Conservation (phyloP, 2,797 vertebrate species). For the Acrocephalus scirpaceus region DNA sequence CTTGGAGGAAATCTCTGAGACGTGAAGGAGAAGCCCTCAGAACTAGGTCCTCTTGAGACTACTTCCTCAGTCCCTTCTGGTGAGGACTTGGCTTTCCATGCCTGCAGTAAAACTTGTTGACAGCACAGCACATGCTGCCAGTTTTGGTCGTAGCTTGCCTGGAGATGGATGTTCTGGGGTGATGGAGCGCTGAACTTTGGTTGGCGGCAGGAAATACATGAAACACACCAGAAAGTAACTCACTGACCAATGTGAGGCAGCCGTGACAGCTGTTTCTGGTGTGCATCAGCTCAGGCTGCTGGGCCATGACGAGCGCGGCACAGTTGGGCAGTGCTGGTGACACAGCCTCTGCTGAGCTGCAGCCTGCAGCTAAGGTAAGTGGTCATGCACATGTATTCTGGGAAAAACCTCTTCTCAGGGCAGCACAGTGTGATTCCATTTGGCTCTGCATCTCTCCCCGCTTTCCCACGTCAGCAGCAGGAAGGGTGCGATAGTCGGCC, state of each 20-base stretch:
- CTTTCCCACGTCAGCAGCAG: neutral
- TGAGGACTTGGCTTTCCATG: neutral
- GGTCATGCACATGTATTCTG: fast-evolving
- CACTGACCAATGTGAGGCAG: neutral
- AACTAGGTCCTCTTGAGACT: neutral
- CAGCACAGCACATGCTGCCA: neutral
- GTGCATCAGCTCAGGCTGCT: neutral
- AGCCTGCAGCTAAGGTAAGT: fast-evolving
- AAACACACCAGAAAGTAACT: neutral
- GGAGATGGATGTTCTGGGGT: neutral
- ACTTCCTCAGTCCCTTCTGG: neutral
- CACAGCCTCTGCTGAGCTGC: neutral
- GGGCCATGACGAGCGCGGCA: fast-evolving
- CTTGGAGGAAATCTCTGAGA: slow-evolving; percentile 14
- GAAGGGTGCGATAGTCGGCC: neutral
- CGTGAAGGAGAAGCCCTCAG: neutral
- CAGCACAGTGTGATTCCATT: fast-evolving
- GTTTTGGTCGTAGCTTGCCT: neutral
- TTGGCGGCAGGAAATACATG: neutral
- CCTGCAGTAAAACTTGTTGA: neutral
- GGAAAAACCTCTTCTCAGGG: neutral
- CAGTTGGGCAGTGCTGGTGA: fast-evolving
- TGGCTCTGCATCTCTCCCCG: fast-evolving
- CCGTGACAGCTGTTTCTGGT: neutral
- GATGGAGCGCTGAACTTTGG: neutral